Evolutionary conservation across 1,140 invertebrate genomes (phyloP).

Genomic region (Sesamia nonagrioides): DNA sequence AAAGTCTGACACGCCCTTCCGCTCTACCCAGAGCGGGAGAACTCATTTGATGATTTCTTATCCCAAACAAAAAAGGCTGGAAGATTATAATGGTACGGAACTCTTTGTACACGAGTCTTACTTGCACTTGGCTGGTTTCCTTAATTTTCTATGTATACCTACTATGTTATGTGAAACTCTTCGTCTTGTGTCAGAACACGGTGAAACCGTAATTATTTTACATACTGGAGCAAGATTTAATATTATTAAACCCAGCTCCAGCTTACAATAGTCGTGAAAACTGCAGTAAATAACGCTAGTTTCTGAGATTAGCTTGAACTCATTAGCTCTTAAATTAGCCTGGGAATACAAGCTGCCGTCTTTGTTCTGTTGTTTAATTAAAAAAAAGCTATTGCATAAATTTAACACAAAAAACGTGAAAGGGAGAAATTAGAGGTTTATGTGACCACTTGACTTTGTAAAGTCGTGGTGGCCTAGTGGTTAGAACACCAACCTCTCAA

Average conservation of each 20-base stretch:
- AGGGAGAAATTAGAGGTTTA: not conserved
- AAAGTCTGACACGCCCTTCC: too few species aligned
- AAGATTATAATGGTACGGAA: too few species aligned
- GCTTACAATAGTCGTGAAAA: constrained; percentile 10
- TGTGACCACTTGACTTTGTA: too few species aligned
- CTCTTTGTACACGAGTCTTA: too few species aligned
- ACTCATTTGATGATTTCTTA: too few species aligned
- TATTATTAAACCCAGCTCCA: not conserved
- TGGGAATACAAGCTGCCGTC: not conserved
- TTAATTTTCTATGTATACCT: constrained; percentile 60
- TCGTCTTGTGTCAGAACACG: not conserved
- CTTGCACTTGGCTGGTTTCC: too few species aligned
- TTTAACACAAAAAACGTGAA: not conserved
- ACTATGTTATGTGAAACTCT: too few species aligned
- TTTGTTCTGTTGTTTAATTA: constrained; percentile 9
- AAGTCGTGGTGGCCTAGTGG: too few species aligned
- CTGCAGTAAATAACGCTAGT: constrained; percentile 26
- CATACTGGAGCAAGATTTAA: constrained; percentile 15
- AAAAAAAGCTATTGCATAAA: constrained; percentile 9
- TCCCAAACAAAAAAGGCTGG: too few species aligned
- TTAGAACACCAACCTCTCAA: too few species aligned
- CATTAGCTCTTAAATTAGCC: constrained; percentile 37
- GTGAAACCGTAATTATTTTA: constrained; percentile 1
- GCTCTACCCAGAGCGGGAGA: too few species aligned
- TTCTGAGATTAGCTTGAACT: constrained; percentile 28